Evolutionary conservation across 2,797 vertebrate species (phyloP).

Genomic region (Dallia pectoralis): DNA sequence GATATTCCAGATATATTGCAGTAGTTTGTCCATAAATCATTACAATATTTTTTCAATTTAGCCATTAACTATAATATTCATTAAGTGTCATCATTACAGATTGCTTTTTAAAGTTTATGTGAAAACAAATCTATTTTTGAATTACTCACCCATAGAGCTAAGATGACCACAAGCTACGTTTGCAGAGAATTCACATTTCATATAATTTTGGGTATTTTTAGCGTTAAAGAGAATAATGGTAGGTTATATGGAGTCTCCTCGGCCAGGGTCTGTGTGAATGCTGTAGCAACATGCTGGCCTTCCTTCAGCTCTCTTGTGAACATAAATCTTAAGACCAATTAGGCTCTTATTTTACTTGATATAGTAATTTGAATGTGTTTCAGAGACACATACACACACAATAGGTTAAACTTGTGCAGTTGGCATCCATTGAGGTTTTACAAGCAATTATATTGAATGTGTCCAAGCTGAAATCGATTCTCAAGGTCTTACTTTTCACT

Average conservation of each 20-base stretch:
- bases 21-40: too few species aligned
- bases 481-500: background rate
- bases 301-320: background rate
- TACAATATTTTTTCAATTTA: too few species aligned
- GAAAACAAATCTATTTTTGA: too few species aligned
- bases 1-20: too few species aligned
- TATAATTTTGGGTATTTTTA: too few species aligned
- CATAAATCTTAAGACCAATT: constrained; percentile 10
- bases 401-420: background rate
- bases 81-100: too few species aligned
- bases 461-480: constrained; percentile 25
- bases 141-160: too few species aligned
- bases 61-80: too few species aligned
- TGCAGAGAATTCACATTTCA: too few species aligned
- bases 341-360: constrained; percentile 14
- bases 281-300: background rate
- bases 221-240: background rate
- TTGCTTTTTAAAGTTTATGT: too few species aligned
- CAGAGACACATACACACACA: background rate
- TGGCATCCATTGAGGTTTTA: constrained; percentile 19
- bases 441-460: constrained; percentile 34
- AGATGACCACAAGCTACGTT: too few species aligned
- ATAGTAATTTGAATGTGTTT: background rate
- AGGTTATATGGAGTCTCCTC: background rate
- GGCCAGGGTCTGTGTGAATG: background rate